Evolutionary conservation across 1,140 invertebrate species (phyloP).

Genomic region (Triops cancriformis): DNA sequence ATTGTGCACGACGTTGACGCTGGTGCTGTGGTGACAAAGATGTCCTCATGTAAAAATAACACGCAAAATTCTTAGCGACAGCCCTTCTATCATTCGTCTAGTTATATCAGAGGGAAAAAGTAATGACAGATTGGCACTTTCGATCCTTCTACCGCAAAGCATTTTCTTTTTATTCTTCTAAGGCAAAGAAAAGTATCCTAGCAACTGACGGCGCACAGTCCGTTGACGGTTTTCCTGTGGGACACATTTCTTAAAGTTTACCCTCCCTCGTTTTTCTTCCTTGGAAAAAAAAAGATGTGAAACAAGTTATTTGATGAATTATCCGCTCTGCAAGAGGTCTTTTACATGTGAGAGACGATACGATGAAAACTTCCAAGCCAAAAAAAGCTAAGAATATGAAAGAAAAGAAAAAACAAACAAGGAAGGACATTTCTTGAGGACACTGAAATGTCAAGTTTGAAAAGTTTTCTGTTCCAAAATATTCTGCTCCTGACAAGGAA

Average conservation of each 20-base stretch:
- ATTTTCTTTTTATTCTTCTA: not conserved
- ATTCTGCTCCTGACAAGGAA: not conserved
- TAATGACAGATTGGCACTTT: conserved; percentile 6
- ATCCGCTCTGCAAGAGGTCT: not conserved
- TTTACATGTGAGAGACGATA: conserved; percentile 6
- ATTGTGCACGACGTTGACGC: not conserved
- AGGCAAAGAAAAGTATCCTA: not conserved
- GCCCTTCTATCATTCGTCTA: conserved; percentile 10
- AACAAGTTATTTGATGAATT: conserved; percentile 11
- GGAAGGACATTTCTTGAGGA: not conserved
- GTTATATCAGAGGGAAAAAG: not conserved
- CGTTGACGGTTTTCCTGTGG: not conserved
- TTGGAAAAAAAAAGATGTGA: not conserved
- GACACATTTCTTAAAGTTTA: not conserved
- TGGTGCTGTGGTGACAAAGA: not conserved
- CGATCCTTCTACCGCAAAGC: not conserved
- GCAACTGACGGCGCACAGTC: not conserved
- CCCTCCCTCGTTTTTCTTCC: not conserved
- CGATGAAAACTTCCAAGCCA: not conserved
- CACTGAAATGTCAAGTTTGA: not conserved
- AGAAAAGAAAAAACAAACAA: not conserved
- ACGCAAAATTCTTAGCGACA: not conserved
- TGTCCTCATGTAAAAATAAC: not conserved
- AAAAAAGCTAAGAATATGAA: not conserved
- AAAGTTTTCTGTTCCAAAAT: not conserved